Percentiles rank a stretch among this genome's conserved stretches.
Conservation (phyloP, 2,113 vertebrate genomes). For the Petaurus breviceps region DNA sequence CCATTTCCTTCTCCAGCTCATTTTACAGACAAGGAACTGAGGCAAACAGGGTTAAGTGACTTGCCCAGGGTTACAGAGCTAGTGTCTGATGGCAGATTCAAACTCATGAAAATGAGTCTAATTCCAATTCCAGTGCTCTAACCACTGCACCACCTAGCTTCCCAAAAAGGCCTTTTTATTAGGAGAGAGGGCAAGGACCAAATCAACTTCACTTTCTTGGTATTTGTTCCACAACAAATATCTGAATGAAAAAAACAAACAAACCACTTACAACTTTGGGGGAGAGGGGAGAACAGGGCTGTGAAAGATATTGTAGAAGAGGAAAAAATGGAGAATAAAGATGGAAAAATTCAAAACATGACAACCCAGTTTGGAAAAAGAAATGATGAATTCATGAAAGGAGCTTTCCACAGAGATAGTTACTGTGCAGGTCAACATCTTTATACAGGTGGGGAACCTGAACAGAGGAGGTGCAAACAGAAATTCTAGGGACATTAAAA, state of each 20-base stretch:
- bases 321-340: background rate
- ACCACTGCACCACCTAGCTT: background rate
- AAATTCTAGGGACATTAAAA: background rate
- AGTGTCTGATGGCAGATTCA: background rate
- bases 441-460: background rate
- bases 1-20: background rate
- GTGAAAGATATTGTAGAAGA: background rate
- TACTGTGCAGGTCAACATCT: background rate
- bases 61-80: background rate
- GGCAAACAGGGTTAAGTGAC: background rate
- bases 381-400: background rate
- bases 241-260: background rate
- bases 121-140: background rate
- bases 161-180: slow-evolving; percentile 5
- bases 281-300: background rate
- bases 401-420: background rate
- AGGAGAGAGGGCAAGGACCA: background rate
- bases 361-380: background rate
- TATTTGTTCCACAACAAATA: slow-evolving; percentile 2
- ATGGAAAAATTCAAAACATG: background rate
- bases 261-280: background rate
- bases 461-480: background rate
- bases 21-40: background rate
- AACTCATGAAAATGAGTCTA: background rate
- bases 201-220: background rate